phyloP scores from a whole-genome alignment of 1,140 invertebrate species.

The Helicoverpa armigera region DNA sequence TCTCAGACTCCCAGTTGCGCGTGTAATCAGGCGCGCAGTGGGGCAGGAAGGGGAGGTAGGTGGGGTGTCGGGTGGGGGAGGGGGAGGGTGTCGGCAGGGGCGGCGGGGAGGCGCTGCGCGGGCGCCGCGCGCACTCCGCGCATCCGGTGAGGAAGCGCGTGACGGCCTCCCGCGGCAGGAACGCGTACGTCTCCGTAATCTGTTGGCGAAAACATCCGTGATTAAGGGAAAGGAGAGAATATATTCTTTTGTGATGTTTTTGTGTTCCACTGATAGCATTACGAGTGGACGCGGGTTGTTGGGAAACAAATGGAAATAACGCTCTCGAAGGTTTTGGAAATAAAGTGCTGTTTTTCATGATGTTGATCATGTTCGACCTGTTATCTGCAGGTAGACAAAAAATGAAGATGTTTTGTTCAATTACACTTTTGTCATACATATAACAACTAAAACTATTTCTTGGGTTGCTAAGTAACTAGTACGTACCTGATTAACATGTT shows the following conservation, averaged over 20 bases:
- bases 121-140: conserved; percentile 96
- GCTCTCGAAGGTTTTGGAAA: too few relatives aligned
- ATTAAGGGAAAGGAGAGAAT: conserved; percentile 50
- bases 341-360: too few relatives aligned
- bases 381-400: too few relatives aligned
- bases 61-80: conserved; percentile 85
- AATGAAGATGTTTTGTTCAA: too few relatives aligned
- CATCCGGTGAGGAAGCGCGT: conserved; percentile 97
- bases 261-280: conserved; percentile 28
- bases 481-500: too few relatives aligned
- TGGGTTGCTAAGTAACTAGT: too few relatives aligned
- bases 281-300: background rate
- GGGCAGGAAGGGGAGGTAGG: conserved; percentile 79
- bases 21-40: conserved; percentile 80
- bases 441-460: too few relatives aligned
- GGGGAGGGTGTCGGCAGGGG: conserved; percentile 87
- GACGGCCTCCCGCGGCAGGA: conserved; percentile 97
- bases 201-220: conserved; percentile 85
- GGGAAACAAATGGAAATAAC: background rate
- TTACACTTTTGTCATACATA: too few relatives aligned
- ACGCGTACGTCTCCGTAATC: conserved; percentile 98
- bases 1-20: conserved; percentile 86
- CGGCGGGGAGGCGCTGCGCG: conserved; percentile 90
- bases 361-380: too few relatives aligned
- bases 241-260: conserved; percentile 42